These are phyloP conservation scores for Eilema caniola DNA, from an alignment of 2,888 invertebrate genomes.

Conservation along the genomic window DNA sequence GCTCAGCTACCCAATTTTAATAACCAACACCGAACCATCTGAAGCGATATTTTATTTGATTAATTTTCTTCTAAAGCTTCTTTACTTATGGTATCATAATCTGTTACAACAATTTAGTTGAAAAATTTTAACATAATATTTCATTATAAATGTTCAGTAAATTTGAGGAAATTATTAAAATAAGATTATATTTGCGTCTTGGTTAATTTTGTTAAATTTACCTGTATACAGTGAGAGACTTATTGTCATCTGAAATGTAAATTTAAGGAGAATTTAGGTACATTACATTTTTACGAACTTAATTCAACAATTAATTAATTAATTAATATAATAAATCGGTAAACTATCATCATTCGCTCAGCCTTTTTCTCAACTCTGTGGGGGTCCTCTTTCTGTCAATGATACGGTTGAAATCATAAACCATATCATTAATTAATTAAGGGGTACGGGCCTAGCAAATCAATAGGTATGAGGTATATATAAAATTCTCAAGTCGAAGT, in stretches of 20 bases:
- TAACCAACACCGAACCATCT: background rate
- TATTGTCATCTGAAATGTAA: background rate
- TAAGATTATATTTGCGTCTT: background rate
- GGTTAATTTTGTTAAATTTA: background rate
- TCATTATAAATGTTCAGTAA: background rate
- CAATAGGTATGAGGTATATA: no score
- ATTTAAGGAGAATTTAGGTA: no score
- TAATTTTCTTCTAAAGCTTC: background rate
- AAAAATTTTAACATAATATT: background rate
- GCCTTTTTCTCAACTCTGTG: no score
- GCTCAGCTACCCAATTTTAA: background rate
- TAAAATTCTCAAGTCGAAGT: no score
- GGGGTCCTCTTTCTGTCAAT: no score
- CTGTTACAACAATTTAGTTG: background rate
- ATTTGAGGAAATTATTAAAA: background rate
- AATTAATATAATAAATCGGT: no score
- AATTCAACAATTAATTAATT: no score
- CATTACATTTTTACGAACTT: no score
- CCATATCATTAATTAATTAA: no score
- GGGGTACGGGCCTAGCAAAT: no score
- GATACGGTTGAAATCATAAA: no score
- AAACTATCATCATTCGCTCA: no score
- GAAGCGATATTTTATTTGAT: background rate
- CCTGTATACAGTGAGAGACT: background rate
- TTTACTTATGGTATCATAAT: background rate